Base-by-base conservation (phyloP, 2,113 vertebrate genomes). In the Actenoides lindsayi region DNA sequence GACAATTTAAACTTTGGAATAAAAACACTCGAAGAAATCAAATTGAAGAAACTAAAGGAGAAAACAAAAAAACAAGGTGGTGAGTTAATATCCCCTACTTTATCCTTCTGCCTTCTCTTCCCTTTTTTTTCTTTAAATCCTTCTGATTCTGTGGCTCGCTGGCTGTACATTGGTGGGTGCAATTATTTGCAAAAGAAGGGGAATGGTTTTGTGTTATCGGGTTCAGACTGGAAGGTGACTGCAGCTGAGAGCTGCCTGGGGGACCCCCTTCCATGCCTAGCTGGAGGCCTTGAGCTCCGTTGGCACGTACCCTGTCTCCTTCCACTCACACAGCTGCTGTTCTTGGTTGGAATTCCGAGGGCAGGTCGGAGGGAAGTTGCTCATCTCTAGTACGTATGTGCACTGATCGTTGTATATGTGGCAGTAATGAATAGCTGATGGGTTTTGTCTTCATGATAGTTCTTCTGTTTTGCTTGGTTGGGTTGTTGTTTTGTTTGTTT, bases 1-100 rank as follows among this genome's bases (percentile, higher is more conserved):
- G 98, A 98, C 83, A 95, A 91, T 11, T 98, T 99, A 82, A 99
- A 99, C 96, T 99, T 99, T 42, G 98, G 99, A 76, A 99, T 99
- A 83, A 99, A 99, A 98, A 99, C 99, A 24, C 94, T 99, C 70
- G 99, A 99, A 93, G 99, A 99, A 97, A 99, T 99, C 89, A 98
- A 98, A 60, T 92, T 98, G 97, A 99, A 99, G 96, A 99, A 99
- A 81, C 97, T 99, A 50, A 99, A 98, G 85, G 98, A 99, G 73
- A 99, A 98, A 98, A 97, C 98, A 90, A 99, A 98, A 95, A 98
- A 97, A 93, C 97, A 98, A 67, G 97, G 98, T 96, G 98, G 98
- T 98, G 96, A 98, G 97, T 98, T 90, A 9, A 57, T 24, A 30
- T 28, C n/a, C 51, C 10, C 9, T n/a, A 1, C 19, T 41, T 41